Percentiles rank a stretch among this genome's conserved stretches.
phyloP scores from a whole-genome alignment of 1,140 invertebrate genomes.

The Dufourea novaeangliae region DNA sequence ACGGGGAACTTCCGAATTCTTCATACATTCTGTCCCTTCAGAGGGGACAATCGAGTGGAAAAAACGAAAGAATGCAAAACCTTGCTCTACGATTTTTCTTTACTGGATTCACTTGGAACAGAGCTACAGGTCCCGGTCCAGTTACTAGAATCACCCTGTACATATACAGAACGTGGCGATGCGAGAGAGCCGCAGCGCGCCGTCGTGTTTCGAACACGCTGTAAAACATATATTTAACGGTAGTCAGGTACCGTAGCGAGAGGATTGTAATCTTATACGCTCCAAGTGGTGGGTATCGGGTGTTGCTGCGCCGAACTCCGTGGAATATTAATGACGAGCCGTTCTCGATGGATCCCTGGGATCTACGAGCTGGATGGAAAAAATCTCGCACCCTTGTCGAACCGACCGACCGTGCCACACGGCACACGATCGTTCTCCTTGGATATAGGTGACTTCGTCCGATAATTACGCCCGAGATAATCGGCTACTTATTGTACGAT shows the following conservation, averaged over 20 bases:
- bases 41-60: too few relatives aligned
- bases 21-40: too few relatives aligned
- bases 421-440: background rate
- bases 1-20: too few relatives aligned
- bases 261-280: constrained; percentile 67
- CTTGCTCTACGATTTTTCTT: too few relatives aligned
- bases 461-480: constrained; percentile 15
- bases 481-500: constrained; percentile 2
- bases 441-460: background rate
- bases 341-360: constrained; percentile 40
- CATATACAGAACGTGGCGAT: too few relatives aligned
- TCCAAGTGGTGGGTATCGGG: constrained; percentile 64
- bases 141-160: too few relatives aligned
- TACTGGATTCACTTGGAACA: too few relatives aligned
- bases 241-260: constrained; percentile 64
- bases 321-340: constrained; percentile 61
- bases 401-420: background rate
- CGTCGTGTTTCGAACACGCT: constrained; percentile 44
- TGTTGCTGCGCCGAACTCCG: constrained; percentile 58
- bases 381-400: too few relatives aligned
- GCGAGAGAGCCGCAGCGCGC: background rate
- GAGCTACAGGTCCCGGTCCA: too few relatives aligned
- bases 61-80: too few relatives aligned
- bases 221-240: constrained; percentile 69
- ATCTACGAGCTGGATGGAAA: background rate